Evolutionary conservation across 2,888 invertebrate genomes (phyloP).

Genomic region (Idaea biselata): DNA sequence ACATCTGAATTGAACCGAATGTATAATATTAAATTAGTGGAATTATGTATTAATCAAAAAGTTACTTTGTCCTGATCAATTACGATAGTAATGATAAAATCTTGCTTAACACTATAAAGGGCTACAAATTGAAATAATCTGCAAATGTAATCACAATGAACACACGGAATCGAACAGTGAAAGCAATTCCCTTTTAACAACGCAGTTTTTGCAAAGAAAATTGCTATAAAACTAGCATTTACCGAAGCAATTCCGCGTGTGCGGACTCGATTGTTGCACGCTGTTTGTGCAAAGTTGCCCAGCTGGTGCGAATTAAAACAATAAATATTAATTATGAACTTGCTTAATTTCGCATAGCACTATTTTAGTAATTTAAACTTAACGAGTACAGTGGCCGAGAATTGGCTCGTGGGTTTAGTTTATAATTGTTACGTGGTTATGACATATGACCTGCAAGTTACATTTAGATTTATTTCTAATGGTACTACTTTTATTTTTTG

Average conservation of each 20-base stretch:
- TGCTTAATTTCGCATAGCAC: slow-evolving; percentile 71
- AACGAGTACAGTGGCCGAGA: slow-evolving; percentile 45
- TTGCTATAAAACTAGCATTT: slow-evolving; percentile 53
- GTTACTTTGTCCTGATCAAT: no score
- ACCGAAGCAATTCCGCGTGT: slow-evolving; percentile 58
- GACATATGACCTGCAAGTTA: slow-evolving; percentile 20
- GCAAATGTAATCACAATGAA: neutral
- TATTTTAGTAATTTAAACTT: slow-evolving; percentile 72
- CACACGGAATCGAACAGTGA: slow-evolving; percentile 5
- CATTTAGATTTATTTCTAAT: slow-evolving; percentile 14
- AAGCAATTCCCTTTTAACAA: slow-evolving; percentile 14
- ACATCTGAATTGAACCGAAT: no score
- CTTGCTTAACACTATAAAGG: no score
- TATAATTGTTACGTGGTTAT: slow-evolving; percentile 28
- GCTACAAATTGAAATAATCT: neutral
- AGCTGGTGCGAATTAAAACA: slow-evolving; percentile 73
- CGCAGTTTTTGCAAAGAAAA: slow-evolving; percentile 19
- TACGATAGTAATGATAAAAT: no score
- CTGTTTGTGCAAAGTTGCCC: slow-evolving; percentile 49
- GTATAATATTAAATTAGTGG: no score
- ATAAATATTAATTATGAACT: slow-evolving; percentile 79
- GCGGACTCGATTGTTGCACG: slow-evolving; percentile 60
- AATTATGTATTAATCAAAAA: no score
- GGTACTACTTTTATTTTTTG: neutral
- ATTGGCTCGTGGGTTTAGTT: slow-evolving; percentile 31